A percentile compares a stretch with the other conserved stretches of the same genome.
Evolutionary conservation across 1,140 invertebrate species (phyloP).

Genomic region (Hylyphantes graminicola): DNA sequence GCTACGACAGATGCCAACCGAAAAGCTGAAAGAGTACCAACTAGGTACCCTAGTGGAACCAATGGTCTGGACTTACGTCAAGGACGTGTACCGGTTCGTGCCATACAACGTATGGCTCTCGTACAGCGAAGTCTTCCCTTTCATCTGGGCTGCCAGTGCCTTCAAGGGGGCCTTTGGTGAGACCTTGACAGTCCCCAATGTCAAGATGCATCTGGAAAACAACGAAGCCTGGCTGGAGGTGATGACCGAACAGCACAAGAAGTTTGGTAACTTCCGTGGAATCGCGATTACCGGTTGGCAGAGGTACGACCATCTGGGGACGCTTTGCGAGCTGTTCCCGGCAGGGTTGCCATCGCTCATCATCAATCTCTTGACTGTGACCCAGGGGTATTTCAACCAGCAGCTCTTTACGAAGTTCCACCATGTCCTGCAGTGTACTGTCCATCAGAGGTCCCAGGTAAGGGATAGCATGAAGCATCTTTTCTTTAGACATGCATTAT

Average conservation of each 20-base stretch:
- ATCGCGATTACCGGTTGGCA: conserved; percentile 79
- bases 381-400: conserved; percentile 75
- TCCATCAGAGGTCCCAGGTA: conserved; percentile 61
- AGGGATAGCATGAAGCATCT: no score
- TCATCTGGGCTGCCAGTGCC: conserved; percentile 92
- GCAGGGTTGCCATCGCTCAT: conserved; percentile 82
- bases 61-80: conserved; percentile 79
- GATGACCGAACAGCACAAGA: conserved; percentile 71
- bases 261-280: conserved; percentile 74
- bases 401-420: conserved; percentile 70
- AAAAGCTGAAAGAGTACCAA: conserved; percentile 70
- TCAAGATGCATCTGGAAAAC: conserved; percentile 77
- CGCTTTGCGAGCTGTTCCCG: conserved; percentile 88
- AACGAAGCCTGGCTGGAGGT: conserved; percentile 79
- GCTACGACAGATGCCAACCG: conserved; percentile 76
- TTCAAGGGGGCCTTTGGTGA: conserved; percentile 88
- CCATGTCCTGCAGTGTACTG: conserved; percentile 71
- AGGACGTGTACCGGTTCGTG: conserved; percentile 73
- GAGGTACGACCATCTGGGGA: conserved; percentile 91
- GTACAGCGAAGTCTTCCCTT: conserved; percentile 83
- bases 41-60: conserved; percentile 82
- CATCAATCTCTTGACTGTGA: conserved; percentile 73
- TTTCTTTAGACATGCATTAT: no score
- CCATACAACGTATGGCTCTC: conserved; percentile 78
- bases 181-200: conserved; percentile 75